Evolutionary conservation across 2,113 vertebrate species (phyloP).

Genomic region (Dromas ardeola): DNA sequence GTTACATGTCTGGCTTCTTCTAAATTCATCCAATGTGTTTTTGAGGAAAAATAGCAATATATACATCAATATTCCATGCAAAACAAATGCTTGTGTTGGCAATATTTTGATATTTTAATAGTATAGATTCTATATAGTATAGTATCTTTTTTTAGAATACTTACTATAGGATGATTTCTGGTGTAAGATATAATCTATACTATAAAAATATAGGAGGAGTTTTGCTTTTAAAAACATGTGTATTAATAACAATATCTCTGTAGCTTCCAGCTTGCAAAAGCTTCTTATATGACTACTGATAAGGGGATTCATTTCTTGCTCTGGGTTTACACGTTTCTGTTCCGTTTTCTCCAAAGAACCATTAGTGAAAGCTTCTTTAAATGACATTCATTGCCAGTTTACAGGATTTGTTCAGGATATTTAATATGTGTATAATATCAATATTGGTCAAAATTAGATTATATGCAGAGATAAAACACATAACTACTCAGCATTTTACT

Average conservation of each 20-base stretch:
- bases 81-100: neutral
- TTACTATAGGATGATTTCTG: neutral
- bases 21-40: neutral
- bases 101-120: neutral
- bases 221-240: neutral
- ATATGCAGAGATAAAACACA: neutral
- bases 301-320: neutral
- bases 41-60: neutral
- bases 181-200: neutral
- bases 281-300: neutral
- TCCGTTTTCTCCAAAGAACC: neutral
- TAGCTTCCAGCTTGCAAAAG: neutral
- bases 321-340: neutral
- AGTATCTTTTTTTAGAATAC: neutral
- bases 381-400: neutral
- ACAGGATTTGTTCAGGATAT: neutral
- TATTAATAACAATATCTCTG: neutral
- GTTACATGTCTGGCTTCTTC: neutral
- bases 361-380: neutral
- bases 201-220: neutral
- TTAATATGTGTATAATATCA: neutral
- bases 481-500: neutral
- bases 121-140: neutral
- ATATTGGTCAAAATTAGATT: neutral
- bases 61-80: neutral